phyloP scores from a whole-genome alignment of 2,888 invertebrate species.

The Phoenoteleia sp. region DNA sequence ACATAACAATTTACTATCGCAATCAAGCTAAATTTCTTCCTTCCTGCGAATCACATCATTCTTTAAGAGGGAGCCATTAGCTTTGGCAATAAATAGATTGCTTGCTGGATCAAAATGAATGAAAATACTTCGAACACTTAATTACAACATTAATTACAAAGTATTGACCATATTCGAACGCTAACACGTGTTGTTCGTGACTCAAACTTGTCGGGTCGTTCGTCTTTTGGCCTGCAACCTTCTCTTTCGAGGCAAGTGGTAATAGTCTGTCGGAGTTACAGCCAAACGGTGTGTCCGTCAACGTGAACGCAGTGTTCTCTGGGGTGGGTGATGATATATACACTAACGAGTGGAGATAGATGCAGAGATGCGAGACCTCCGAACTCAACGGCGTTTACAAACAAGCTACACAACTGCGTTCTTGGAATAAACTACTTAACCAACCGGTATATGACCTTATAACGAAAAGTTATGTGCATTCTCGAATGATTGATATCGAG shows the following conservation, averaged over 20 bases:
- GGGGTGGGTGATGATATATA: slow-evolving; percentile 51
- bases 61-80: slow-evolving; percentile 18
- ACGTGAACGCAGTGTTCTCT: slow-evolving; percentile 43
- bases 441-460: slow-evolving; percentile 31
- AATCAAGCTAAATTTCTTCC: slow-evolving; percentile 18
- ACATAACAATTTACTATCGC: slow-evolving; percentile 13
- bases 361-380: slow-evolving; percentile 44
- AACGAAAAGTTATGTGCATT: slow-evolving; percentile 35
- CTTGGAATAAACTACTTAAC: slow-evolving; percentile 44
- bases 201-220: slow-evolving; percentile 49
- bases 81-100: slow-evolving; percentile 40
- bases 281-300: slow-evolving; percentile 50
- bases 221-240: slow-evolving; percentile 47
- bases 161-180: slow-evolving; percentile 41
- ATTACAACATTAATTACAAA: slow-evolving; percentile 42
- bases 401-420: slow-evolving; percentile 38
- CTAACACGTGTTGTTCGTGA: slow-evolving; percentile 52
- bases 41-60: not conserved
- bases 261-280: slow-evolving; percentile 52
- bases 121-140: slow-evolving; percentile 33
- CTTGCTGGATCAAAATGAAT: slow-evolving; percentile 27
- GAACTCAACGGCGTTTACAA: slow-evolving; percentile 34
- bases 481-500: slow-evolving; percentile 24
- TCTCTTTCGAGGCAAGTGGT: slow-evolving; percentile 25
- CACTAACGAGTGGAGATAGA: slow-evolving; percentile 51